Conservation (phyloP, 1,140 invertebrate genomes). For the Plectrocnemia conspersa region DNA sequence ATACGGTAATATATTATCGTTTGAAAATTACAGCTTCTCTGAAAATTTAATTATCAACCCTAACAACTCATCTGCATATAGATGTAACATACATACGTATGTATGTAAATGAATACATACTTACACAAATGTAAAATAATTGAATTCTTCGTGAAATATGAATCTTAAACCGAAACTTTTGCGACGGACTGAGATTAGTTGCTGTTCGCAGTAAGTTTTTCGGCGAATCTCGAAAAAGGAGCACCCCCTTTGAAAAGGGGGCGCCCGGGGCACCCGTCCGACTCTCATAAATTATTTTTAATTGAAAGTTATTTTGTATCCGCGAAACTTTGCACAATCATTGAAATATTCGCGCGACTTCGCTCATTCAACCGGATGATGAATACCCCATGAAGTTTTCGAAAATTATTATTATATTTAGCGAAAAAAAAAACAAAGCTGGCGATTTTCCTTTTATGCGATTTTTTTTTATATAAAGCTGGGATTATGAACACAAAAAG, state of each 20-base stretch:
- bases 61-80: no score
- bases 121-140: no score
- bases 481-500: not conserved
- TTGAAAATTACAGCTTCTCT: no score
- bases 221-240: not conserved
- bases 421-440: not conserved
- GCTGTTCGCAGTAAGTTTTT: constrained; percentile 12
- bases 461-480: not conserved
- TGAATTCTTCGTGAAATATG: no score
- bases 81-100: no score
- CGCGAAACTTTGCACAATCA: constrained; percentile 15
- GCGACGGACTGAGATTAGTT: constrained; percentile 12
- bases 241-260: not conserved
- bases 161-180: constrained; percentile 5
- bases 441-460: not conserved
- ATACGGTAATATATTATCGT: no score
- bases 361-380: no score
- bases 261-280: not conserved
- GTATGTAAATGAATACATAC: no score
- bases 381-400: no score
- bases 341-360: no score
- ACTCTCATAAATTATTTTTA: constrained; percentile 17
- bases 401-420: constrained; percentile 10
- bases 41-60: no score
- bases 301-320: constrained; percentile 20